Evolutionary conservation across 2,113 vertebrate genomes (phyloP).

Genomic region (Cyphomyrus plagiostoma): DNA sequence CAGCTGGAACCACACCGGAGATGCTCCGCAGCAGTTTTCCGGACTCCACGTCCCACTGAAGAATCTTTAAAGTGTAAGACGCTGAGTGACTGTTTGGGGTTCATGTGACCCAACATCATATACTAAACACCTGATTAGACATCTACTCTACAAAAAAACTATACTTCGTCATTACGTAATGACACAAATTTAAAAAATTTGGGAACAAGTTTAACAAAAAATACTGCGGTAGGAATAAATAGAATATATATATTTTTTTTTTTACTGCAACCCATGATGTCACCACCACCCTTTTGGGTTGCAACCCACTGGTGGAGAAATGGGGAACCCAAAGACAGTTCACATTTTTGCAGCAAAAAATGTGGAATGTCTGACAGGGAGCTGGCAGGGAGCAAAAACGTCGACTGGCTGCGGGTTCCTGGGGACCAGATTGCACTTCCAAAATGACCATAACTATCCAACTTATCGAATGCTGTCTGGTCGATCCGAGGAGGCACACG

Average conservation of each 20-base stretch:
- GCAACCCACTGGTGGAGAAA: neutral
- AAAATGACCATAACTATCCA: neutral
- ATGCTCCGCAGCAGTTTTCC: constrained; percentile 29
- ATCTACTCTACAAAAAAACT: neutral
- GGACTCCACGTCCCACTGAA: constrained; percentile 24
- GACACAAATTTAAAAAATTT: neutral
- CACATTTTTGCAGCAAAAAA: too few species aligned
- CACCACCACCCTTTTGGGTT: neutral
- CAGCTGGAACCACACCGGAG: constrained; percentile 22
- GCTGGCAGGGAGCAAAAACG: too few species aligned
- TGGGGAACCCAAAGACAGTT: too few species aligned
- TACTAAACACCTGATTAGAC: neutral
- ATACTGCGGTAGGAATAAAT: neutral
- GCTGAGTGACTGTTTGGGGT: neutral
- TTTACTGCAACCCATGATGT: neutral
- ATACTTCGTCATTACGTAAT: neutral
- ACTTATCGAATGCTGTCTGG: neutral
- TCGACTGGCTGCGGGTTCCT: too few species aligned
- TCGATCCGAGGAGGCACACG: neutral
- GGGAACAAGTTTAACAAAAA: neutral
- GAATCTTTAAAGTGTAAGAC: constrained; percentile 15
- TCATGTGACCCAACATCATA: neutral
- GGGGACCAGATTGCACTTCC: neutral
- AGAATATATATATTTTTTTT: neutral
- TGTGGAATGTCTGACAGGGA: too few species aligned